Conservation (phyloP, 2,888 invertebrate genomes). For the Atrina japonica region DNA sequence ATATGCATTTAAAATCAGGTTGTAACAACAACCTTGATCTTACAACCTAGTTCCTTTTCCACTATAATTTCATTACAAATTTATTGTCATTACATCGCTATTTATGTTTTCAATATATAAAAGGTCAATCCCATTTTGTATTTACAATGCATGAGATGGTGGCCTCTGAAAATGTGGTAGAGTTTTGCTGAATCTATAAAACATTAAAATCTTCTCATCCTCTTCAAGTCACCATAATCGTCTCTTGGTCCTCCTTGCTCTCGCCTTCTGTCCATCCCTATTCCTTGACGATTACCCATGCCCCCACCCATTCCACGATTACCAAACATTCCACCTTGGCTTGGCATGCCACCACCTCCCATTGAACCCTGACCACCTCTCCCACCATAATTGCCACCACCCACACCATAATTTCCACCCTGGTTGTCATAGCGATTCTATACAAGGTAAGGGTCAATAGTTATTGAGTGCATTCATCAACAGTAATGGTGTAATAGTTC, state of each 20-base stretch:
- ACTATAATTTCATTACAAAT: too few relatives aligned
- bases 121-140: too few relatives aligned
- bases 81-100: too few relatives aligned
- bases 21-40: too few relatives aligned
- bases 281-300: slow-evolving; percentile 29
- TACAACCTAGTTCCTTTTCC: too few relatives aligned
- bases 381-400: slow-evolving; percentile 4
- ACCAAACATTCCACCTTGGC: slow-evolving; percentile 31
- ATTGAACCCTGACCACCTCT: neutral
- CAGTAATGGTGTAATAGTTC: too few relatives aligned
- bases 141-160: too few relatives aligned
- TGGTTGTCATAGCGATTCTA: slow-evolving; percentile 16
- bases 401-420: slow-evolving; percentile 16
- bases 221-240: slow-evolving; percentile 44
- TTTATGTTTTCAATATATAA: too few relatives aligned
- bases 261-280: slow-evolving; percentile 35
- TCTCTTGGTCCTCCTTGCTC: slow-evolving; percentile 34
- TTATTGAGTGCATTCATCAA: too few relatives aligned
- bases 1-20: too few relatives aligned
- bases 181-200: neutral
- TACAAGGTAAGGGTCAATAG: neutral
- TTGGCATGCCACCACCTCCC: slow-evolving; percentile 5
- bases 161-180: neutral
- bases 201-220: slow-evolving; percentile 41
- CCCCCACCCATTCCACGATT: slow-evolving; percentile 31